phyloP scores from a whole-genome alignment of 2,797 vertebrate genomes.

The Hydrophis major region DNA sequence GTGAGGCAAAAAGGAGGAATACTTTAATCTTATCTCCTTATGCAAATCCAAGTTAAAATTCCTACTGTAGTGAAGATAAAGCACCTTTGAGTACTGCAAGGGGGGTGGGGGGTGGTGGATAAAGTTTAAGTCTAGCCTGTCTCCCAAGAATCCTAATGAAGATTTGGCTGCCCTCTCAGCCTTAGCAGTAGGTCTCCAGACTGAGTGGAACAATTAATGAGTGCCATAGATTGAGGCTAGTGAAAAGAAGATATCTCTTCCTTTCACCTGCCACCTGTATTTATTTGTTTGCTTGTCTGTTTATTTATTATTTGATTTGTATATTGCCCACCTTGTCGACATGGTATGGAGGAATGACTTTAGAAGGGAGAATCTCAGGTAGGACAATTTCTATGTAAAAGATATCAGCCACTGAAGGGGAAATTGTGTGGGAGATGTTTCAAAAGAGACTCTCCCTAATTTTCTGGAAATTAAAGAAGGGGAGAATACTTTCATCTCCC shows the following conservation, averaged over 20 bases:
- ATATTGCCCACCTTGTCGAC: not conserved
- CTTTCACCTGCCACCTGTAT: not conserved
- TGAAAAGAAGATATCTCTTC: not conserved
- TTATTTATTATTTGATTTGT: not conserved
- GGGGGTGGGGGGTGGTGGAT: not conserved
- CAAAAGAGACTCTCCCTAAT: not conserved
- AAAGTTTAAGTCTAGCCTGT: not conserved
- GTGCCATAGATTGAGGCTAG: not conserved
- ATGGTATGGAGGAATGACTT: not conserved
- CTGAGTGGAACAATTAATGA: not conserved
- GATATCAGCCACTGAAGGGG: not conserved
- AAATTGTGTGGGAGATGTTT: not conserved
- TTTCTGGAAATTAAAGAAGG: not conserved
- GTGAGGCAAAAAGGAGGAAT: not conserved
- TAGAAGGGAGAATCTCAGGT: not conserved
- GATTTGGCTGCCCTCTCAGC: not conserved
- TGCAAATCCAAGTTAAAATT: not conserved
- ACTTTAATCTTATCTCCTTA: not conserved
- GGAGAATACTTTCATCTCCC: not conserved
- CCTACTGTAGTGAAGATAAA: not conserved
- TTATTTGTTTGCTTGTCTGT: not conserved
- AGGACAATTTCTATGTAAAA: not conserved
- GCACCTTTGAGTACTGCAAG: not conserved
- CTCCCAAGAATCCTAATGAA: not conserved
- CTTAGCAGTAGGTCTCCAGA: not conserved